Evolutionary conservation across 2,888 invertebrate species (phyloP).

Genomic region (Cephus sareptanus): DNA sequence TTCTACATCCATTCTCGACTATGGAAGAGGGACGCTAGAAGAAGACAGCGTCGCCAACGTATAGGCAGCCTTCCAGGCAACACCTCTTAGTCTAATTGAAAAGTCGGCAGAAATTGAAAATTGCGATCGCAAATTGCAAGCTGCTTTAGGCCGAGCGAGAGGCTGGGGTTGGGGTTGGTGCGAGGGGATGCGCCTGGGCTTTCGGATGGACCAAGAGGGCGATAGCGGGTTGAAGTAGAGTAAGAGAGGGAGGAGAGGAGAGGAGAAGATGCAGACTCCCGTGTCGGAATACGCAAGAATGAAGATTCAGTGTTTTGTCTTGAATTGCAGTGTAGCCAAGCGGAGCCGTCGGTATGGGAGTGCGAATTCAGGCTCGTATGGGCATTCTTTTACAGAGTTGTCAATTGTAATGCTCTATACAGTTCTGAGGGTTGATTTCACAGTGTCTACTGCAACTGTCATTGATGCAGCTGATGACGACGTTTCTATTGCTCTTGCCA

Average conservation of each 20-base stretch:
- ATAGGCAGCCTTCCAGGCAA: conserved; percentile 39
- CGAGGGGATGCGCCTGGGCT: conserved; percentile 17
- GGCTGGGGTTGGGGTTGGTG: conserved; percentile 9
- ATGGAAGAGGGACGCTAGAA: background rate
- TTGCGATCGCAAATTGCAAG: conserved; percentile 66
- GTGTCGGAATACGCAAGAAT: conserved; percentile 58
- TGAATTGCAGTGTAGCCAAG: conserved; percentile 40
- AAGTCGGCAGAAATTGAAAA: conserved; percentile 66
- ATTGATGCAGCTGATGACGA: background rate
- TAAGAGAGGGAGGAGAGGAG: conserved; percentile 27
- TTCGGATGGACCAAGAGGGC: conserved; percentile 22
- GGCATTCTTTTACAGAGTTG: conserved; percentile 61
- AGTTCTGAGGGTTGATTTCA: conserved; percentile 56
- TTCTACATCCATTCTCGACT: background rate
- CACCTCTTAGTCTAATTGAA: conserved; percentile 67
- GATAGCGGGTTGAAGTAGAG: conserved; percentile 13
- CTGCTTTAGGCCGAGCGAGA: conserved; percentile 60
- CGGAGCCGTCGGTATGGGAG: conserved; percentile 20
- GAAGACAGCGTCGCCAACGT: background rate
- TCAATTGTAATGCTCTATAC: conserved; percentile 62
- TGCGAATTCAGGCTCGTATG: conserved; percentile 42
- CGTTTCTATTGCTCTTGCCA: background rate
- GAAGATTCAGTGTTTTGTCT: conserved; percentile 64
- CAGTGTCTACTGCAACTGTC: conserved; percentile 28
- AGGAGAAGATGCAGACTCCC: conserved; percentile 40